Base-by-base conservation (phyloP, 2,888 invertebrate species). In the Dorcus parallelipipedus region DNA sequence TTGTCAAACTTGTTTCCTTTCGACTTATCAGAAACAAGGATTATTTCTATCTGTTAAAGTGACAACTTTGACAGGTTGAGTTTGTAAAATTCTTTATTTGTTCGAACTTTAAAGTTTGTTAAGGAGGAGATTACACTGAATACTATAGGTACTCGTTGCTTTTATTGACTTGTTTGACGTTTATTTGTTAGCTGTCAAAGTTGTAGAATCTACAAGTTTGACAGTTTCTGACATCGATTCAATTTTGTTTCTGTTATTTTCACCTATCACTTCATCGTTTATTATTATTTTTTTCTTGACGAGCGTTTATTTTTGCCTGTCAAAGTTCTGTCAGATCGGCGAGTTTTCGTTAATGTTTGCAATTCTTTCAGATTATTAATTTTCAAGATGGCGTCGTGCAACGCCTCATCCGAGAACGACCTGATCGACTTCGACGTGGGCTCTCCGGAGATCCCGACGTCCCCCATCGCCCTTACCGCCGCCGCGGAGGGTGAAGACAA, bases 341-440 rank as follows among this genome's bases (percentile, higher is more conserved):
- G 14, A 14, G 14, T 14, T 20, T 20, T 7, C 23, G 3, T 9
- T 45, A 17, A 17, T n/a, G 6, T 7, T 43, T 43, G 9, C 43
- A 20, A 9, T 7, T 42, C 7, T 47, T 23, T 26, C 51, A 51
- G 33, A 33, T 51, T 58, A 20, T 20, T 51, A 48, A 49, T 47
- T 43, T 38, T n/a, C 10, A 49, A 54, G 40, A 63, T 63, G 63
- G 64, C 61, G 49, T 65, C 68, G 64, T 33, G 26, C 26, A 33
- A 33, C 26, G 65, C 63, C 52, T 61, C 64, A 59, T 58, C 59
- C 56, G 72, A 72, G 54, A 69, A 66, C 45, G 76, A 78, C 56
- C 62, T 78, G 47, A 78, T 78, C 58, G 74, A 78, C 64, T 71
- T 78, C 47, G 69, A 74, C 54, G 73, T 72, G n/a, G 70, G 69